Conservation (phyloP, 2,888 invertebrate species). For the Hymenopus coronatus region DNA sequence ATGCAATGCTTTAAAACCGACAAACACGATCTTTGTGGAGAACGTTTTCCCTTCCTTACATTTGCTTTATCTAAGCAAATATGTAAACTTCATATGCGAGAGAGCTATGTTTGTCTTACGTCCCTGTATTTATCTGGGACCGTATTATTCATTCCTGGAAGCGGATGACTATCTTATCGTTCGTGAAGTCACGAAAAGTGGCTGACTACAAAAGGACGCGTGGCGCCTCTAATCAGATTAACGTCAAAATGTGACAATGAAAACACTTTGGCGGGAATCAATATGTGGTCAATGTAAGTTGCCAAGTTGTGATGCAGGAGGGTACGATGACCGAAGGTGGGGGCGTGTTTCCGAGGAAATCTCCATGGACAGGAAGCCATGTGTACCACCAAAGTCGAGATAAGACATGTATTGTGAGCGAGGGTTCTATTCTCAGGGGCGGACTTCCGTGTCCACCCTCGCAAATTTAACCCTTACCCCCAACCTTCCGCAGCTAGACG, state of each 20-base stretch:
- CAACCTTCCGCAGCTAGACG: background rate
- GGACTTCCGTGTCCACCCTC: background rate
- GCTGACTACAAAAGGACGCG: background rate
- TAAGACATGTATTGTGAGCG: background rate
- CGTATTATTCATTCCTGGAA: too few species aligned
- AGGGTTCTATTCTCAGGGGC: background rate
- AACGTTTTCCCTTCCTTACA: too few species aligned
- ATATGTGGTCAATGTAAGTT: background rate
- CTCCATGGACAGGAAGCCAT: background rate
- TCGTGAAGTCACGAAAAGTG: background rate
- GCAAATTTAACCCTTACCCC: background rate
- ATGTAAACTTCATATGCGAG: too few species aligned
- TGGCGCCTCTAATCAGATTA: background rate
- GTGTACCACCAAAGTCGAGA: background rate
- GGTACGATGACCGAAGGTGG: background rate
- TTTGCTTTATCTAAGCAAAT: too few species aligned
- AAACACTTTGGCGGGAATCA: background rate
- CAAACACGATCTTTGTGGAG: too few species aligned
- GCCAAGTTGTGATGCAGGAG: background rate
- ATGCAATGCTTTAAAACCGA: too few species aligned
- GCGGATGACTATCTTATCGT: too few species aligned
- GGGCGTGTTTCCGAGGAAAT: background rate
- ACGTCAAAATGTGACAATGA: background rate
- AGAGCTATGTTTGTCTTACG: too few species aligned
- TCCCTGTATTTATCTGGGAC: too few species aligned